Evolutionary conservation across 2,888 invertebrate species (phyloP), one percentile per base, ranked within the genome.

Genomic region (Agrochola lychnidis): DNA sequence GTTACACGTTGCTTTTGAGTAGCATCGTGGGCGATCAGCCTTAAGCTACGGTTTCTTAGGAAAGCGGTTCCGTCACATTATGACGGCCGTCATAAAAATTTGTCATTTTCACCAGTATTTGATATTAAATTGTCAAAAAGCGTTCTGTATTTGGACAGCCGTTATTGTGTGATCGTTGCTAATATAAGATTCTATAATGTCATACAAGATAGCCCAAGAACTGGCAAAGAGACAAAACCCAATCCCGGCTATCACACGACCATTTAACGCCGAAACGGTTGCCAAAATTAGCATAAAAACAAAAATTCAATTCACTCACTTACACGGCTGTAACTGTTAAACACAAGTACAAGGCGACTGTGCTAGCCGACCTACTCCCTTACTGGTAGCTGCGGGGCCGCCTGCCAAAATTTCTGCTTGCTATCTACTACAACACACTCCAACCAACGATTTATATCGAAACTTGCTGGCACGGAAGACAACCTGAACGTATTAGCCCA

Each of bases 391-490:
- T 71, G 48, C 14, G 76, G 72, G 75, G 87, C 81, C 63, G 76
- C 53, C 81, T 88, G 89, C 89, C 89, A 88, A 89, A 82, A 85
- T 84, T 86, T 84, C 88, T 79, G 81, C 72, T 71, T 76, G 83
- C 84, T 88, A 88, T 88, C 88, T 88, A 67, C 76, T 82, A 78
- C 79, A 80, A 86, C 85, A 84, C 90, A 90, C 86, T 86, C 86
- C 88, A 78, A 84, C 80, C 78, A 62, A 87, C 88, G 91, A 91
- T 91, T 91, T 91, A 91, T 91, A 90, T 88, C 89, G 80, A 89
- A 91, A 91, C 89, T 91, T 91, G 91, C 88, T 91, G 92, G 92
- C 92, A 90, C 84, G 81, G 88, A 81, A 85, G 86, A 85, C 88
- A 88, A 88, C 90, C 89, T 81, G 82, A 82, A 83, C 88, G 88